Conservation (phyloP, 1,140 invertebrate genomes). For the Campoletis sonorensis region DNA sequence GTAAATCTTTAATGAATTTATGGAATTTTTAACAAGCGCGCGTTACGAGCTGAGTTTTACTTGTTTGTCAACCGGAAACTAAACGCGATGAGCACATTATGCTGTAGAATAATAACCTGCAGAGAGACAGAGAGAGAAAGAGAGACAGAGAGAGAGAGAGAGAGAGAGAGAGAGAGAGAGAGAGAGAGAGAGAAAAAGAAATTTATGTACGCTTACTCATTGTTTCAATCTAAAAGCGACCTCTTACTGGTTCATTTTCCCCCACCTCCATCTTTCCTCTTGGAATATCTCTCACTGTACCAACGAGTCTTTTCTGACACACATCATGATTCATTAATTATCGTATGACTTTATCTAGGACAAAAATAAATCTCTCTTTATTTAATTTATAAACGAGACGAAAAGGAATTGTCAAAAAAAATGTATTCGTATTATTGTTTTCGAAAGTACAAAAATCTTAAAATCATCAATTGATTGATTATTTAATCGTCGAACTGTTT, state of each 20-base stretch:
- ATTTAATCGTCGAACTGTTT: too few species aligned
- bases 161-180: not conserved
- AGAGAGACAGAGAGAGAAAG: not conserved
- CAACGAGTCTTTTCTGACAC: not conserved
- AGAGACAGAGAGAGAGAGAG: not conserved
- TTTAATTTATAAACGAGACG: not conserved
- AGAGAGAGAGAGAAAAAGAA: not conserved
- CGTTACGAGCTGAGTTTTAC: too few species aligned
- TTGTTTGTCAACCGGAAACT: constrained; percentile 12
- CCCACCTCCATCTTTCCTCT: not conserved
- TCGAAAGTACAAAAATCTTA: too few species aligned
- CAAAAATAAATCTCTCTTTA: constrained; percentile 27
- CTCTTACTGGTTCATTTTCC: not conserved
- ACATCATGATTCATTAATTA: constrained; percentile 40
- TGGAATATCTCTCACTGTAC: not conserved
- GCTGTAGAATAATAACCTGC: constrained; percentile 14
- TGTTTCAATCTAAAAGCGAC: constrained; percentile 39
- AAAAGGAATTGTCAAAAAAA: too few species aligned
- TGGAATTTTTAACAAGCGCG: too few species aligned
- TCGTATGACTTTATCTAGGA: constrained; percentile 4
- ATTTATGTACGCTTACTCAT: constrained; percentile 24
- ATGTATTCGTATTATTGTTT: too few species aligned
- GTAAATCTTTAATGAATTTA: too few species aligned
- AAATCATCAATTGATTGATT: not conserved
- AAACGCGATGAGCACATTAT: constrained; percentile 14